Conservation (phyloP, 2,113 vertebrate genomes). For the Murina feae region DNA sequence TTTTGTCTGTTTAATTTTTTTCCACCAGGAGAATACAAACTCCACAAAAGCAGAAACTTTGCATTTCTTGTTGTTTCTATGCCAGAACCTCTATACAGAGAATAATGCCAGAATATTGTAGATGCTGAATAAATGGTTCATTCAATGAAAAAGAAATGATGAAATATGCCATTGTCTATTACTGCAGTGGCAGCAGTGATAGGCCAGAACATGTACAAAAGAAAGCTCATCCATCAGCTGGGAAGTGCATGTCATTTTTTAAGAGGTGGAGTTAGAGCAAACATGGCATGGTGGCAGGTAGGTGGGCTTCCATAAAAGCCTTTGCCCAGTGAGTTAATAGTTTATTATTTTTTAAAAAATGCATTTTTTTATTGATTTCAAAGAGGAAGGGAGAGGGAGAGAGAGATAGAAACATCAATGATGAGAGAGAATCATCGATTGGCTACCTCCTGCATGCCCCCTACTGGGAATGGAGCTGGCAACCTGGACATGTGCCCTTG, state of each 20-base stretch:
- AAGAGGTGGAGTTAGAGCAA: neutral
- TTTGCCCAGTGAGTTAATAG: neutral
- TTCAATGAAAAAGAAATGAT: neutral
- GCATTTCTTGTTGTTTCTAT: neutral
- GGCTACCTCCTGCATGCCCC: no score
- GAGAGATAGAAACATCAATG: no score
- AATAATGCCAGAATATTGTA: neutral
- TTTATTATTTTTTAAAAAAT: neutral
- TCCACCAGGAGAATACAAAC: neutral
- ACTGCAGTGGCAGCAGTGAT: neutral
- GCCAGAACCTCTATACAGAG: neutral
- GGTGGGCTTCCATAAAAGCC: neutral
- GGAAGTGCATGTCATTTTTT: neutral
- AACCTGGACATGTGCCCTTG: no score
- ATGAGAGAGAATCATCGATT: no score
- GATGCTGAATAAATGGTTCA: neutral
- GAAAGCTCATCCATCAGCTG: neutral
- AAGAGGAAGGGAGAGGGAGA: no score
- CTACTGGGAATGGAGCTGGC: no score
- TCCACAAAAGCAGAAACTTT: neutral
- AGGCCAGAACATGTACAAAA: neutral
- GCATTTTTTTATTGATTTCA: no score
- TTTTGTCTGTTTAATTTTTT: neutral
- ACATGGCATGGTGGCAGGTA: fast-evolving
- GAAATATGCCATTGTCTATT: neutral